These are phyloP conservation scores for Calcarius lapponicus DNA, from an alignment of 2,797 vertebrate genomes.

Conservation along the genomic window DNA sequence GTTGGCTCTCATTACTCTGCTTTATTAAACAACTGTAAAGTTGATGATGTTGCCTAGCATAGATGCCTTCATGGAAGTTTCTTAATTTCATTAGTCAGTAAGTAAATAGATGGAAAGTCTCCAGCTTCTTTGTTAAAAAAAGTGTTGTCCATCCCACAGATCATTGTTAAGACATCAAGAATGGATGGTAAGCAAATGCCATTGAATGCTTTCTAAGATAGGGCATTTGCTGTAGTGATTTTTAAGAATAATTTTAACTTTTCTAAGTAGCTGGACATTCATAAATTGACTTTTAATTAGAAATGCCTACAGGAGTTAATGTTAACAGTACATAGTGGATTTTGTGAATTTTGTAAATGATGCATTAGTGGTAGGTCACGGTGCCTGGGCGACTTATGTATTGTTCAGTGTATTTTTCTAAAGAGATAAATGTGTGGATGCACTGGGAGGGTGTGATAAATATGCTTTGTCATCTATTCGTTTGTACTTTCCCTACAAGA, in stretches of 20 bases:
- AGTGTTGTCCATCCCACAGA: background rate
- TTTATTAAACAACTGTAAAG: background rate
- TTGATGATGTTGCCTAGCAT: background rate
- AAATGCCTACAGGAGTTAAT: background rate
- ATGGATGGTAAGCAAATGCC: conserved; percentile 7
- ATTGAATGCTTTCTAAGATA: background rate
- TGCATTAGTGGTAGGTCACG: background rate
- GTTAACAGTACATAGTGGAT: background rate
- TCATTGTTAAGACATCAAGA: background rate
- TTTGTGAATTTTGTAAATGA: background rate
- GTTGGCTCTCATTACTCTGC: background rate
- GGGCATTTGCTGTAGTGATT: background rate
- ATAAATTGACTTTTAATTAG: background rate
- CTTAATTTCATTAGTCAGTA: background rate
- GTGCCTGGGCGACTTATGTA: background rate
- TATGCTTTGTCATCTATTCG: background rate
- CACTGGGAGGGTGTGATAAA: background rate
- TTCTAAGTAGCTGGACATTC: background rate
- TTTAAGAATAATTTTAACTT: background rate
- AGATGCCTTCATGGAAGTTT: background rate
- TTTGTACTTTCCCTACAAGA: background rate
- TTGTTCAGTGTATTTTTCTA: background rate
- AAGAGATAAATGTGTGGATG: background rate
- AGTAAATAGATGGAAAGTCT: background rate
- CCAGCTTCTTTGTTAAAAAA: background rate